Evolutionary conservation across 2,888 invertebrate genomes (phyloP).

Genomic region (Laspeyria flexula): DNA sequence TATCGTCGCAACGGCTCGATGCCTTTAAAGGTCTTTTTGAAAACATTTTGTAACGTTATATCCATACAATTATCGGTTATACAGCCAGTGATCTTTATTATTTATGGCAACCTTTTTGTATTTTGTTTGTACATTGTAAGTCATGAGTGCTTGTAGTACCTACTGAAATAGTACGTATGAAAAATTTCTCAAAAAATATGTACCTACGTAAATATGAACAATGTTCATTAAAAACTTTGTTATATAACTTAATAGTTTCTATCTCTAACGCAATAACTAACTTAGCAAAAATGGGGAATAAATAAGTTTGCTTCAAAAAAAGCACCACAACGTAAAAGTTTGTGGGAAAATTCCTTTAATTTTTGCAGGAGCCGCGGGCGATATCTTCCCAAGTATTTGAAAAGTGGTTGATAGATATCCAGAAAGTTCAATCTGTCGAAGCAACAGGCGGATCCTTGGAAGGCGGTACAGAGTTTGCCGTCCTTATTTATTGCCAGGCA

Average conservation of each 20-base stretch:
- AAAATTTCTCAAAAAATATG: too few species aligned
- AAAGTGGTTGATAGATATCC: conserved; percentile 49
- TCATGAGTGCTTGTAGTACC: too few species aligned
- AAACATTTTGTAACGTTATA: conserved; percentile 7
- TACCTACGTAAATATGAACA: neutral
- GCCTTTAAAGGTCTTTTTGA: conserved; percentile 6
- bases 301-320: conserved; percentile 5
- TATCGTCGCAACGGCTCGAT: conserved; percentile 10
- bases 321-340: conserved; percentile 16
- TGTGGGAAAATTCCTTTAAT: conserved; percentile 29
- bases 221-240: neutral
- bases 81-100: neutral
- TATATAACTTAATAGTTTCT: neutral
- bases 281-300: neutral
- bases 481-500: conserved; percentile 32
- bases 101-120: neutral
- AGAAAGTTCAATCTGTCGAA: conserved; percentile 42
- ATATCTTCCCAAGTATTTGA: conserved; percentile 40
- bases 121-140: too few species aligned
- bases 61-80: neutral
- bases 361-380: conserved; percentile 30
- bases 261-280: conserved; percentile 1
- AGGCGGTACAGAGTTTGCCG: conserved; percentile 22
- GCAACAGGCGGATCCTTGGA: conserved; percentile 44
- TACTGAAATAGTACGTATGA: too few species aligned